These are phyloP conservation scores for Oostethus manadensis DNA, from an alignment of 2,113 vertebrate genomes.

Conservation along the genomic window DNA sequence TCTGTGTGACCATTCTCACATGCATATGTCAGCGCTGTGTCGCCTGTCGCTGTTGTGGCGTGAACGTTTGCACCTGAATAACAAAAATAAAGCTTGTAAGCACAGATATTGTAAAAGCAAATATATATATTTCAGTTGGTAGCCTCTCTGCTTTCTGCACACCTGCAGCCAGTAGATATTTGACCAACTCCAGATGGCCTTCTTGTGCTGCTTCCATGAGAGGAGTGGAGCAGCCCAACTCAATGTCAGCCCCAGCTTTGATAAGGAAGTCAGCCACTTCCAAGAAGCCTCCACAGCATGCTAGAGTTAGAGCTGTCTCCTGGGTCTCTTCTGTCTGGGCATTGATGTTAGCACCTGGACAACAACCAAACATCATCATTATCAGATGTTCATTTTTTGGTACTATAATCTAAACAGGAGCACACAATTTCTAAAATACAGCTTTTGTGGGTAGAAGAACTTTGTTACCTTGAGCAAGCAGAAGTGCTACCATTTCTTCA, in stretches of 20 bases:
- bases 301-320: constrained; percentile 94
- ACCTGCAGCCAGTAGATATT: constrained; percentile 95
- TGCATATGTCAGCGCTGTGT: constrained; percentile 94
- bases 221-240: constrained; percentile 95
- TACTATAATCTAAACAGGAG: too few relatives aligned
- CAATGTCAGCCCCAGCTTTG: constrained; percentile 95
- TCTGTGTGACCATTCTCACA: constrained; percentile 99
- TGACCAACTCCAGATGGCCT: constrained; percentile 95
- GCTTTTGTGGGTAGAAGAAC: background rate
- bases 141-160: constrained; percentile 17
- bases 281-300: constrained; percentile 96
- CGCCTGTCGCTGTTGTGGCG: constrained; percentile 95
- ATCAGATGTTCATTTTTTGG: background rate
- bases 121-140: background rate
- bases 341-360: constrained; percentile 94
- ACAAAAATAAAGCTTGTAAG: background rate
- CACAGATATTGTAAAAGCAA: background rate
- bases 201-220: constrained; percentile 98
- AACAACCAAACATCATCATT: background rate
- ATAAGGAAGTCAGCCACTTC: constrained; percentile 98
- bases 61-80: constrained; percentile 89
- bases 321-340: constrained; percentile 98
- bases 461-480: constrained; percentile 91
- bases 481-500: constrained; percentile 96
- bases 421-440: background rate